These are phyloP conservation scores for Drosophila lini DNA, from an alignment of 1,140 invertebrate species.

Conservation along the genomic window DNA sequence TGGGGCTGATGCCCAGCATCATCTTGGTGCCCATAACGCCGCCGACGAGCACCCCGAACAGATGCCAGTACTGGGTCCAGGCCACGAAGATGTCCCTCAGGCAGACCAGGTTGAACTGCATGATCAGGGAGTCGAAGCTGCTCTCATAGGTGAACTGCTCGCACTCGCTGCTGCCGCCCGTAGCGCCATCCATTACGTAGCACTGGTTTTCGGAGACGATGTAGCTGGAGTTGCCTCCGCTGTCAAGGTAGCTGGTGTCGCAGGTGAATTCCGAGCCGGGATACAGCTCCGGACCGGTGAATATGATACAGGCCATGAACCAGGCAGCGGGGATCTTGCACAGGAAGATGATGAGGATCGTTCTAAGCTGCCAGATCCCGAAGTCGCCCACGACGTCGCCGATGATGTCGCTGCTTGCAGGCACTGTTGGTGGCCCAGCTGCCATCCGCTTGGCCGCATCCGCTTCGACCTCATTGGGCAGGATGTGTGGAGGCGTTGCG, in stretches of 20 bases:
- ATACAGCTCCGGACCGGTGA: slow-evolving; percentile 79
- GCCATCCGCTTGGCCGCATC: slow-evolving; percentile 1
- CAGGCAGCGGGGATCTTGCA: slow-evolving; percentile 85
- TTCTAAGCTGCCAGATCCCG: slow-evolving; percentile 84
- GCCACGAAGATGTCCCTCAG: slow-evolving; percentile 83
- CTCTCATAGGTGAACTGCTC: slow-evolving; percentile 65
- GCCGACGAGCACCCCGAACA: slow-evolving; percentile 84
- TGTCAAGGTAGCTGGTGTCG: slow-evolving; percentile 50
- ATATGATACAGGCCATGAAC: slow-evolving; percentile 85
- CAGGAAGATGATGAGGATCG: slow-evolving; percentile 83
- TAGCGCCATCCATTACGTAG: slow-evolving; percentile 55
- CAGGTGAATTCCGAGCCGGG: slow-evolving; percentile 68
- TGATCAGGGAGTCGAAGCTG: slow-evolving; percentile 77
- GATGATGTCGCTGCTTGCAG: slow-evolving; percentile 67
- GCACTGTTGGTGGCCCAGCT: slow-evolving; percentile 7
- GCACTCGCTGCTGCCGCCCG: slow-evolving; percentile 54
- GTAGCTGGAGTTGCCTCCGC: slow-evolving; percentile 33
- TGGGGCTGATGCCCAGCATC: slow-evolving; percentile 82
- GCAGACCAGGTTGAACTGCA: slow-evolving; percentile 84
- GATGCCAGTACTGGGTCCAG: slow-evolving; percentile 84
- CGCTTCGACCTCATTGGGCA: slow-evolving; percentile 28
- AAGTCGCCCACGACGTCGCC: slow-evolving; percentile 80
- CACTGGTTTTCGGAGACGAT: slow-evolving; percentile 64
- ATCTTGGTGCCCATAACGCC: slow-evolving; percentile 83
- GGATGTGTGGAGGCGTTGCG: slow-evolving; percentile 23